phyloP scores from a whole-genome alignment of 2,113 vertebrate species.

The Pelmatolapia mariae region DNA sequence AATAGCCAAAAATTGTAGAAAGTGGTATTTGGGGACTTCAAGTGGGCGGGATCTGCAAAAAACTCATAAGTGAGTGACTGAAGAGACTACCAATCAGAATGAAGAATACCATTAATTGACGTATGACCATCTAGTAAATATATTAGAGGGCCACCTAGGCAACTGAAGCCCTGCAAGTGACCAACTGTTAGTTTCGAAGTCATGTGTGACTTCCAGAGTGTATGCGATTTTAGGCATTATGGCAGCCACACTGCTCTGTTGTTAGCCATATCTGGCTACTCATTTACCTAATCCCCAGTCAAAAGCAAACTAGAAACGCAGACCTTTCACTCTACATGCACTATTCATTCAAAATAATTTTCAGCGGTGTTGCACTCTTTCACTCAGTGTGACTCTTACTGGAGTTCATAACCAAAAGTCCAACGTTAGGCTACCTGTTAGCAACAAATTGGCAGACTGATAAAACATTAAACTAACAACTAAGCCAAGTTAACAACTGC shows the following conservation, averaged over 20 bases:
- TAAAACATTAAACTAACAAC: neutral
- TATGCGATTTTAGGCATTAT: neutral
- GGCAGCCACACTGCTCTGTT: neutral
- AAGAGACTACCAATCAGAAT: neutral
- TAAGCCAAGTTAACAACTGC: neutral
- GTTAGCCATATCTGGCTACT: neutral
- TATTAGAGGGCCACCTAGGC: neutral
- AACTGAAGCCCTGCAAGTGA: neutral
- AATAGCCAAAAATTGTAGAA: neutral
- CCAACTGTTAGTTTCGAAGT: neutral
- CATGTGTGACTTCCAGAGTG: neutral
- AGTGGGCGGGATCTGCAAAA: neutral
- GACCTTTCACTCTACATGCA: neutral
- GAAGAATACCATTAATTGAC: neutral
- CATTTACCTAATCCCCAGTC: neutral
- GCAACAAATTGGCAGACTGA: neutral
- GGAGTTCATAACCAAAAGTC: neutral
- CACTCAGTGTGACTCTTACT: too few species aligned
- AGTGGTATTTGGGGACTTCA: neutral
- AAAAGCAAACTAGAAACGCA: neutral
- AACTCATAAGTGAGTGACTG: neutral
- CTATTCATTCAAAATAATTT: too few species aligned
- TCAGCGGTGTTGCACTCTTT: too few species aligned
- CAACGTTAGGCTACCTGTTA: neutral
- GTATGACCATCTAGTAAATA: neutral